phyloP scores from a whole-genome alignment of 2,797 vertebrate species.

The Typhlichthys eigenmanni region DNA sequence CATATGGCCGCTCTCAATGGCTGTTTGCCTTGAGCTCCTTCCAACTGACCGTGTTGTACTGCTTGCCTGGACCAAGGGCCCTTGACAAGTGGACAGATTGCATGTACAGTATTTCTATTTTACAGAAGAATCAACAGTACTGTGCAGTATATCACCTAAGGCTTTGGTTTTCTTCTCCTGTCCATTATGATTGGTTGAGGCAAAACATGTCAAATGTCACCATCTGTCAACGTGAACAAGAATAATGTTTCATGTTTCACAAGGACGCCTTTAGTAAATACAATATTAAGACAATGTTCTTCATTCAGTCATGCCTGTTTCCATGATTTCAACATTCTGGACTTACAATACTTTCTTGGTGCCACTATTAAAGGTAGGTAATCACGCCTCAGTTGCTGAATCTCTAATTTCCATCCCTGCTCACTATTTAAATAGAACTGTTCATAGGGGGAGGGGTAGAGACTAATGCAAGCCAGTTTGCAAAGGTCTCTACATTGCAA shows the following conservation, averaged over 20 bases:
- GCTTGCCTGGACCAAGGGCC: conserved; percentile 53
- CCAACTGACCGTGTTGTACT: conserved; percentile 64
- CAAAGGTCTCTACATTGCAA: too few species aligned
- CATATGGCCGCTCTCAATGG: conserved; percentile 41
- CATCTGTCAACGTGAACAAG: conserved; percentile 56
- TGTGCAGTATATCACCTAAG: conserved; percentile 41
- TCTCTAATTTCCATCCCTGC: too few species aligned
- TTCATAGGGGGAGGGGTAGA: too few species aligned
- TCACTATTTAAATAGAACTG: too few species aligned
- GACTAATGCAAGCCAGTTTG: too few species aligned
- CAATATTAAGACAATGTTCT: conserved; percentile 42
- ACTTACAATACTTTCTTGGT: neutral
- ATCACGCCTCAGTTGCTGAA: too few species aligned
- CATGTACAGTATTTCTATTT: conserved; percentile 69
- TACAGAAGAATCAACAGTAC: conserved; percentile 46
- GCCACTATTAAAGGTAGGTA: too few species aligned
- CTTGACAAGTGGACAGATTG: conserved; percentile 74
- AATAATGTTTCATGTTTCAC: conserved; percentile 64
- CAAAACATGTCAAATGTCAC: conserved; percentile 45
- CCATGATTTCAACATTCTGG: conserved; percentile 17
- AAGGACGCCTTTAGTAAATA: conserved; percentile 48
- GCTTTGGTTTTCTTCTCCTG: conserved; percentile 52
- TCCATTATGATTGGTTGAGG: conserved; percentile 56
- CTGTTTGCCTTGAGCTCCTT: conserved; percentile 23
- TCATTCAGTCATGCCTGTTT: conserved; percentile 24